phyloP scores from a whole-genome alignment of 1,140 invertebrate genomes.

The Frieseomelitta varia region DNA sequence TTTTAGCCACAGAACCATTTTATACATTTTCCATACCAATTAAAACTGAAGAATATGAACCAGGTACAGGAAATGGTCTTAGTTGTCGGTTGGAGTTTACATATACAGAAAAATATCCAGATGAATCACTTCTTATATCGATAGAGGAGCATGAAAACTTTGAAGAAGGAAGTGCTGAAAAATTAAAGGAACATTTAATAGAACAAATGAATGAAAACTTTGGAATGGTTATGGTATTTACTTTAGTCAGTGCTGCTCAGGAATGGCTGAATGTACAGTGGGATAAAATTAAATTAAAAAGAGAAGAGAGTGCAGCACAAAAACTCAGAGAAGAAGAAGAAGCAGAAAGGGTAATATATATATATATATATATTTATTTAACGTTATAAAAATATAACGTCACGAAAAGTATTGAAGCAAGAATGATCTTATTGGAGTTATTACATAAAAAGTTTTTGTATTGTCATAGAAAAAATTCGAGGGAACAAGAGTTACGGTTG shows the following conservation, averaged over 20 bases:
- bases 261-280: conserved; percentile 95
- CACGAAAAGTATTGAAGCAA: background rate
- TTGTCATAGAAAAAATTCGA: conserved; percentile 93
- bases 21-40: conserved; percentile 90
- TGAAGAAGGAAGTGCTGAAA: conserved; percentile 86
- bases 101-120: conserved; percentile 94
- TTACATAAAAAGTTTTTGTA: background rate
- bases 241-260: conserved; percentile 94
- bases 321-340: conserved; percentile 91
- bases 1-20: conserved; percentile 87
- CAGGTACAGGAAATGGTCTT: conserved; percentile 85
- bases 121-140: conserved; percentile 91
- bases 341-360: conserved; percentile 88
- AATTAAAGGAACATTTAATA: conserved; percentile 87
- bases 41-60: conserved; percentile 89
- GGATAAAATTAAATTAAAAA: conserved; percentile 89
- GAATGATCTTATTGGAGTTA: conserved; percentile 30
- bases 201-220: conserved; percentile 93
- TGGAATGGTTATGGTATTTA: conserved; percentile 99
- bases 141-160: conserved; percentile 91
- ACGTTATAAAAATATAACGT: background rate
- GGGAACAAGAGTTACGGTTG: conserved; percentile 96
- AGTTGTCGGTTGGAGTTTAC: conserved; percentile 90
- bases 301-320: conserved; percentile 87
- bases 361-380: background rate